Evolutionary conservation across 2,888 invertebrate species (phyloP).

Genomic region (Arrhopalites spinosus): DNA sequence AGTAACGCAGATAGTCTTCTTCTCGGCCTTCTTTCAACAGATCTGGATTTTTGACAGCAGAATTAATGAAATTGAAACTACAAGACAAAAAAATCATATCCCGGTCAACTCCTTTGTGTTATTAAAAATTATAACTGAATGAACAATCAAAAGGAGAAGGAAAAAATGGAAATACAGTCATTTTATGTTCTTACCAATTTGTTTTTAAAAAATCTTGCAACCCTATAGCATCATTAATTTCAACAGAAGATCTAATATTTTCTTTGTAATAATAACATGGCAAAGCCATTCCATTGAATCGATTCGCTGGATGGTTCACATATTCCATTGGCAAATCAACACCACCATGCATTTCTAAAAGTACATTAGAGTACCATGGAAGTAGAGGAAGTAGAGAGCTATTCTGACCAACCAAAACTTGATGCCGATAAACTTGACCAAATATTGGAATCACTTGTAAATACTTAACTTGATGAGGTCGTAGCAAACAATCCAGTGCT

Average conservation of each 20-base stretch:
- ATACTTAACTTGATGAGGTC: neutral
- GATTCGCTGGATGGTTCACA: neutral
- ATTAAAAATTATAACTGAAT: too few species aligned
- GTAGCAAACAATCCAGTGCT: neutral
- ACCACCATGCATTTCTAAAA: constrained; percentile 1
- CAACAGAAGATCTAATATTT: neutral
- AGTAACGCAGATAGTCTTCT: constrained; percentile 4
- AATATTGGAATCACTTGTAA: neutral
- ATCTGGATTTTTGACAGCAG: neutral
- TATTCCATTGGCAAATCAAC: neutral
- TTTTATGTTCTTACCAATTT: neutral
- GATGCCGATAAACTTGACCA: neutral
- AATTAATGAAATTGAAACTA: neutral
- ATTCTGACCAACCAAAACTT: neutral
- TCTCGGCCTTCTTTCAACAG: neutral
- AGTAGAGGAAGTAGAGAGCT: neutral
- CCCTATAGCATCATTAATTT: neutral
- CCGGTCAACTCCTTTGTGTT: too few species aligned
- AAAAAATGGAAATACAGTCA: too few species aligned
- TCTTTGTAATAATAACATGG: constrained; percentile 21
- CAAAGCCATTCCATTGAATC: constrained; percentile 18
- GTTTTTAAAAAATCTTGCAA: neutral
- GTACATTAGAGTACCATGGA: constrained; percentile 12
- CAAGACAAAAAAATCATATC: neutral
- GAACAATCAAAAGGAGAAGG: too few species aligned